Evolutionary conservation across 1,140 invertebrate genomes (phyloP).

Genomic region (Drosophila nigromelanica): DNA sequence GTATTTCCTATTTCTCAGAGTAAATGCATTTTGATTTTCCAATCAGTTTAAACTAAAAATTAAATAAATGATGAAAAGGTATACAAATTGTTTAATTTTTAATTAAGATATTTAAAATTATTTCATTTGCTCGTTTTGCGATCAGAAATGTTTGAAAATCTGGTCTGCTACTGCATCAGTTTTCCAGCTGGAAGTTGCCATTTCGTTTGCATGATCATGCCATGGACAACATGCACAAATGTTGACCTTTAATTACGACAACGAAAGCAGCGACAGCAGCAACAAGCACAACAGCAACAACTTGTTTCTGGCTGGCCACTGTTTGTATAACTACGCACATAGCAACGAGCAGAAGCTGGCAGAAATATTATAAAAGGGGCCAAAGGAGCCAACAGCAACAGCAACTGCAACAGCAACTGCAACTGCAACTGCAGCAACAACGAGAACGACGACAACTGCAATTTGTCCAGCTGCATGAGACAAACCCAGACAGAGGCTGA

Average conservation of each 20-base stretch:
- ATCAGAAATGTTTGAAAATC: not conserved
- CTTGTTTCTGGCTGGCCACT: constrained; percentile 70
- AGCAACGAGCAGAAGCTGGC: constrained; percentile 46
- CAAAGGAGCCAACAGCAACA: constrained; percentile 50
- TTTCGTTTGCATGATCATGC: constrained; percentile 37
- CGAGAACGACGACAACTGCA: constrained; percentile 73
- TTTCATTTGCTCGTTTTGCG: too few relatives aligned
- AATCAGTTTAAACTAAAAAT: too few relatives aligned
- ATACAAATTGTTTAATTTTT: too few relatives aligned
- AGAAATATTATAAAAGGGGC: constrained; percentile 43
- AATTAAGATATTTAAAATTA: too few relatives aligned
- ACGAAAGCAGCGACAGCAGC: constrained; percentile 58
- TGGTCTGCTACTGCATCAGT: not conserved
- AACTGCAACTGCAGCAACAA: constrained; percentile 30
- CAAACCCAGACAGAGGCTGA: constrained; percentile 9
- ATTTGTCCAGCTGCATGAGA: constrained; percentile 74
- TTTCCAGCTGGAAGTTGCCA: constrained; percentile 18
- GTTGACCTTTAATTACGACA: constrained; percentile 81
- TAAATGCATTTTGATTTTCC: too few relatives aligned
- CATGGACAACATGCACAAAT: constrained; percentile 80
- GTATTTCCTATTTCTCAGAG: too few relatives aligned
- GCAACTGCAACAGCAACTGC: constrained; percentile 20
- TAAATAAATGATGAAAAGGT: too few relatives aligned
- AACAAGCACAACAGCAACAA: constrained; percentile 49
- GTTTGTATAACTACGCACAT: constrained; percentile 80